These are phyloP conservation scores for Lepidotrigona ventralis DNA, from an alignment of 1,140 invertebrate genomes.

Conservation along the genomic window DNA sequence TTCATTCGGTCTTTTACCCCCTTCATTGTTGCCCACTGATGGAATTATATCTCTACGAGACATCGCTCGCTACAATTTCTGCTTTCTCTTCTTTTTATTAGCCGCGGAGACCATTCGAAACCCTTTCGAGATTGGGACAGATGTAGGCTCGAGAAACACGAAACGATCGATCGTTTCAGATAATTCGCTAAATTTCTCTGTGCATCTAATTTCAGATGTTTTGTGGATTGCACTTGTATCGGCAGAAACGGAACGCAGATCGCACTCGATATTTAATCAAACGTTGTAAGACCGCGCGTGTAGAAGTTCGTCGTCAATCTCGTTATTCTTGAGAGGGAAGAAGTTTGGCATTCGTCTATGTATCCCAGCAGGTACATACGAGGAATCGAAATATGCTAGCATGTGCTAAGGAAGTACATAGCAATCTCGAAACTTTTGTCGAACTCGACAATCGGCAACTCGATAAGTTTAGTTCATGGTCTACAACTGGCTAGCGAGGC, in stretches of 20 bases:
- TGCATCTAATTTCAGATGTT: not conserved
- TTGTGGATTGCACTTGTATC: not conserved
- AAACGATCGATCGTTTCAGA: not conserved
- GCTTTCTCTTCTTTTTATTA: not conserved
- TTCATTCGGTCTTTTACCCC: conserved; percentile 35
- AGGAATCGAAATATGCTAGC: not conserved
- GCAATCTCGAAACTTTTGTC: not conserved
- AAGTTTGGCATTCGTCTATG: not conserved
- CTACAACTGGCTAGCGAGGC: too few relatives aligned
- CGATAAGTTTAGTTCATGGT: conserved; percentile 1
- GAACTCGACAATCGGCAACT: conserved; percentile 15
- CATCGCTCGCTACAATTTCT: conserved; percentile 32
- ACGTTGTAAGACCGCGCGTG: not conserved
- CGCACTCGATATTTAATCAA: not conserved
- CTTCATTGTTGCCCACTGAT: not conserved
- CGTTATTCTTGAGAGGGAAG: not conserved
- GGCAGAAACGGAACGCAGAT: not conserved
- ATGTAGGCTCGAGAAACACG: not conserved
- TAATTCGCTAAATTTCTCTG: not conserved
- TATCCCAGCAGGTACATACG: not conserved
- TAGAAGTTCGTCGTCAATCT: not conserved
- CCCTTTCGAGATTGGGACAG: not conserved
- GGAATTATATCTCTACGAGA: conserved; percentile 18
- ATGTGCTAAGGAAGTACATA: not conserved
- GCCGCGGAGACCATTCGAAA: not conserved